Evolutionary conservation across 2,888 invertebrate species (phyloP), one percentile per base, ranked within the genome.

Genomic region (Sinotaia quadrata): DNA sequence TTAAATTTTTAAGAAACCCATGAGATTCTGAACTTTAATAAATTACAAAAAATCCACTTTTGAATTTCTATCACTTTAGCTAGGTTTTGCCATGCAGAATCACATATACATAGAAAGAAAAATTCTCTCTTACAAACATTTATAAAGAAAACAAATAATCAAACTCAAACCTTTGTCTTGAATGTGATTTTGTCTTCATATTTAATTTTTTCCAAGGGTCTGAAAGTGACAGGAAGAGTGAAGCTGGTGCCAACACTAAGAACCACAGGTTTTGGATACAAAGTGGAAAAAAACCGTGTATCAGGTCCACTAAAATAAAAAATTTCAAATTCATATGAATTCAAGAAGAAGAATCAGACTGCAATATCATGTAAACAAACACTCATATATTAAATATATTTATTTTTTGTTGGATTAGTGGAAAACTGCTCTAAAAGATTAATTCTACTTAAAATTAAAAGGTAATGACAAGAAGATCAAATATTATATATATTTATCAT

Each of bases 221-320:
- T 73, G 75, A 88, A 88, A 24, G 87, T 87, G 21, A 88, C 79
- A 21, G 88, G 88, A 31, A 88, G 77, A 12, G 83, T 83, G 73
- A 85, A 87, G 69, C 85, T 85, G 34, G 87, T 86, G 12, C 88
- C 88, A 52, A 87, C 85, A 80, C 87, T 87, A n/a, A 88, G 76
- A 12, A 85, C 81, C 57, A 87, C 80, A 27, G 84, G 84, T 72
- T 87, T 86, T 0, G 87, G 87, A 69, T 87, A 87, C 37, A 87
- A 71, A 10, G 87, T 87, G 24, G 83, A 79, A 77, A 87, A 88
- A 73, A 84, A 85, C 47, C 85, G 75, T 0, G 82, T 82, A 47
- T 74, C 73, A 59, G 88, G 87, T 21, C 80, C 81, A 69, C 86
- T 86, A 77, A 27, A 79, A 71, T 36, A 58, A 71, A 33, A 59